Evolutionary conservation across 35 echinoderm and acorn worm genomes (phyloP).

Genomic region (Apostichopus parvimensis): DNA sequence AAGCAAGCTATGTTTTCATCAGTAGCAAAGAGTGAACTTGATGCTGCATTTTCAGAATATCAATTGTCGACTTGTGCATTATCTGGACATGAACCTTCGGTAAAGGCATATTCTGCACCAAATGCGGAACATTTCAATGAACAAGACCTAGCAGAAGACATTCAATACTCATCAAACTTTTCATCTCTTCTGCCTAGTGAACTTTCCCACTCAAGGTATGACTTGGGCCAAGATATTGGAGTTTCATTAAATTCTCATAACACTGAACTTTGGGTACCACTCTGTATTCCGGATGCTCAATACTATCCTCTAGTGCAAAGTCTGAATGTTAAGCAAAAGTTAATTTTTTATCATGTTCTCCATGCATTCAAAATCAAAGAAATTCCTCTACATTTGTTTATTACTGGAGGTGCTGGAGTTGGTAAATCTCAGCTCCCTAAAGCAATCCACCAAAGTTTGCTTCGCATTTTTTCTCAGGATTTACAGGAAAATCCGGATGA

Average conservation of each 20-base stretch:
- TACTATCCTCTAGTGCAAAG: constrained; percentile 7
- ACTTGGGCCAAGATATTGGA: constrained; percentile 49
- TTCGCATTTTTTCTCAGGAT: not conserved
- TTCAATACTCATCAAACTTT: not conserved
- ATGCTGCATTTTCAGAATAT: too few species aligned
- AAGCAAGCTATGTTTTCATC: too few species aligned
- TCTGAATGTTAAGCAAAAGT: constrained; percentile 54
- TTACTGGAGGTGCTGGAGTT: constrained; percentile 73
- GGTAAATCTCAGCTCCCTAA: constrained; percentile 42
- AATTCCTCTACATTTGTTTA: constrained; percentile 53
- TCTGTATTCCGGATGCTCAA: constrained; percentile 23
- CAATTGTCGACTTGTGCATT: too few species aligned
- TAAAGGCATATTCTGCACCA: not conserved
- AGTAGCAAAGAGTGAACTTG: too few species aligned
- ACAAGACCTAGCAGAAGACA: not conserved
- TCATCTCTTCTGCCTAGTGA: constrained; percentile 1
- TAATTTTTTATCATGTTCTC: constrained; percentile 40
- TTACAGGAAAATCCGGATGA: constrained; percentile 38
- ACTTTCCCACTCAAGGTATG: constrained; percentile 36
- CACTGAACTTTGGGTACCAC: not conserved
- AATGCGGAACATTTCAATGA: constrained; percentile 9
- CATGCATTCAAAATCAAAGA: constrained; percentile 31
- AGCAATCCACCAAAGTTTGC: not conserved
- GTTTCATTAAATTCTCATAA: constrained; percentile 5
- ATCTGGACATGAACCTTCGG: too few species aligned